These are phyloP conservation scores for Boleophthalmus pectinirostris DNA, from an alignment of 2,113 vertebrate species.

Conservation along the genomic window DNA sequence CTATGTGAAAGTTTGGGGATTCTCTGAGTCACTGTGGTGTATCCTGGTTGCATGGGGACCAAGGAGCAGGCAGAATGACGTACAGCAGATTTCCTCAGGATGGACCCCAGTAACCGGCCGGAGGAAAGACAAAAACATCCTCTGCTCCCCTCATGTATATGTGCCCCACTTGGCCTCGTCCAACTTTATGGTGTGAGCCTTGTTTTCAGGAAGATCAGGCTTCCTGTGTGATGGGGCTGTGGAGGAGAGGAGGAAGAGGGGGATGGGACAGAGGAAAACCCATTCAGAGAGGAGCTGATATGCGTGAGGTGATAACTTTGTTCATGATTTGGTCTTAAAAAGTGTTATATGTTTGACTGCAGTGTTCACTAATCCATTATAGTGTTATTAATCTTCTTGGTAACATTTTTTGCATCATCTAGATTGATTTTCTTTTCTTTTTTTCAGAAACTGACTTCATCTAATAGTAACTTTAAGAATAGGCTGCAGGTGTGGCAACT, in stretches of 20 bases:
- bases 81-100: constrained; percentile 77
- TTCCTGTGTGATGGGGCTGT: constrained; percentile 66
- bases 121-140: constrained; percentile 80
- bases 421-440: neutral
- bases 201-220: constrained; percentile 64
- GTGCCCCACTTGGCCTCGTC: constrained; percentile 62
- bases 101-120: constrained; percentile 65
- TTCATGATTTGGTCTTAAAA: constrained; percentile 7
- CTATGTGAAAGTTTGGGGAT: constrained; percentile 8
- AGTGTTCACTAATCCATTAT: constrained; percentile 2
- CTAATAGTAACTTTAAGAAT: neutral
- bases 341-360: neutral
- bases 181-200: constrained; percentile 58
- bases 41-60: constrained; percentile 36
- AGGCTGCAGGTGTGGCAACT: neutral
- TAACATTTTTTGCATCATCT: neutral
- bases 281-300: constrained; percentile 38
- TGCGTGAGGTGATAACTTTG: constrained; percentile 19
- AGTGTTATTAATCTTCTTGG: neutral
- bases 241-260: constrained; percentile 62
- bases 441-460: neutral
- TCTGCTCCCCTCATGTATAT: constrained; percentile 55
- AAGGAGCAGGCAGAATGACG: constrained; percentile 61
- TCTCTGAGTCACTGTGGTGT: constrained; percentile 29
- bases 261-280: constrained; percentile 54